These are phyloP conservation scores for Anoura caudifer DNA, from an alignment of 2,113 vertebrate genomes.

Conservation along the genomic window DNA sequence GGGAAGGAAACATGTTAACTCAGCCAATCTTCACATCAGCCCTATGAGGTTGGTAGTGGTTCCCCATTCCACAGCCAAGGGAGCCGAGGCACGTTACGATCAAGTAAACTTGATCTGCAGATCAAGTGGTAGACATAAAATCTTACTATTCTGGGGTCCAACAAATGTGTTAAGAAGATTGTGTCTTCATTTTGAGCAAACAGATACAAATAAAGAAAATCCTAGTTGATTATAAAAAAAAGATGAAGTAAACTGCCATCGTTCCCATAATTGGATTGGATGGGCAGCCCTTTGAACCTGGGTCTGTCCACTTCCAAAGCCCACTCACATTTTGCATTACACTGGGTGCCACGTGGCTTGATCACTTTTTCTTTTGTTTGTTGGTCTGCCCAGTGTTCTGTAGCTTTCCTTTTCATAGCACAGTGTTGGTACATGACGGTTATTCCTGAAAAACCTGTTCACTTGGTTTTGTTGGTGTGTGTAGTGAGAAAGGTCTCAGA, in stretches of 20 bases:
- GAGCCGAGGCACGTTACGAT: background rate
- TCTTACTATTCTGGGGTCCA: slow-evolving; percentile 5
- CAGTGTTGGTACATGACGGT: background rate
- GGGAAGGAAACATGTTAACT: background rate
- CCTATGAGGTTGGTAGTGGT: background rate
- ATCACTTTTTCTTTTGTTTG: background rate
- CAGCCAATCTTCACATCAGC: background rate
- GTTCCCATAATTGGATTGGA: background rate
- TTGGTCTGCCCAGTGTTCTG: background rate
- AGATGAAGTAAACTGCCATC: background rate
- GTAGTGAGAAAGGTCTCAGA: background rate
- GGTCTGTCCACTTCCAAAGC: background rate
- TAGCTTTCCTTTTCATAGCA: background rate
- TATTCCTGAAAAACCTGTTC: background rate
- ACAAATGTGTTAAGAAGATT: slow-evolving; percentile 56
- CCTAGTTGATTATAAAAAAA: background rate
- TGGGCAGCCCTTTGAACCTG: background rate
- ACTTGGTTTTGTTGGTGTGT: background rate
- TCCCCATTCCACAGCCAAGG: background rate
- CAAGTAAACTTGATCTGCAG: background rate
- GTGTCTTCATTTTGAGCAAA: slow-evolving; percentile 54
- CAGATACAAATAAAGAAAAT: slow-evolving; percentile 36
- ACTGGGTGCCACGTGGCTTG: background rate
- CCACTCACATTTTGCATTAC: background rate
- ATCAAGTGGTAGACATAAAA: slow-evolving; percentile 77